phyloP scores from a whole-genome alignment of 1,140 invertebrate species.

The Homarus americanus region DNA sequence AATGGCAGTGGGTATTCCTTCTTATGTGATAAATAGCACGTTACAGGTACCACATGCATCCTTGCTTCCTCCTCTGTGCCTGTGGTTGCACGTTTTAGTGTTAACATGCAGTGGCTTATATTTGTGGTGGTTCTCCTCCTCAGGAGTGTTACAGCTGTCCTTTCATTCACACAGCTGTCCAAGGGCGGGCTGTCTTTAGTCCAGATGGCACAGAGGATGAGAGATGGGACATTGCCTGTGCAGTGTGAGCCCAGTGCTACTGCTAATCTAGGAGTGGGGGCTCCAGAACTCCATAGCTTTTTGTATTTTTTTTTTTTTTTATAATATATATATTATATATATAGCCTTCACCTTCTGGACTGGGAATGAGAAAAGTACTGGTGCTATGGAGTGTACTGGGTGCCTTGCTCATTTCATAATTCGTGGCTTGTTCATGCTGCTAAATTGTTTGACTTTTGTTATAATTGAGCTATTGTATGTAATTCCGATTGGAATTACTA shows the following conservation, averaged over 20 bases:
- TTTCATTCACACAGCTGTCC: conserved; percentile 55
- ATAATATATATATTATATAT: conserved; percentile 51
- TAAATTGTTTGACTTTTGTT: conserved; percentile 61
- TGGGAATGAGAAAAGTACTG: conserved; percentile 60
- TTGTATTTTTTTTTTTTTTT: conserved; percentile 59
- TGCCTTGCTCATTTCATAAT: conserved; percentile 68
- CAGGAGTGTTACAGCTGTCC: conserved; percentile 61
- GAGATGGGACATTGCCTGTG: conserved; percentile 61
- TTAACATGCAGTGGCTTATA: conserved; percentile 70
- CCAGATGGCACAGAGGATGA: conserved; percentile 62
- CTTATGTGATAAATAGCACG: conserved; percentile 68
- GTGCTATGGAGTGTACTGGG: conserved; percentile 71
- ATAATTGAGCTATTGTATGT: conserved; percentile 61
- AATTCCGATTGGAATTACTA: conserved; percentile 50
- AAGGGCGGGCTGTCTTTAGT: conserved; percentile 54
- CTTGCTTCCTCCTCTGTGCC: conserved; percentile 68
- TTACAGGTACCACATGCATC: conserved; percentile 61
- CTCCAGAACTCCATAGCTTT: conserved; percentile 72
- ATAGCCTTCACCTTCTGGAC: conserved; percentile 67
- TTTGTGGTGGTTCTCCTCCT: conserved; percentile 63
- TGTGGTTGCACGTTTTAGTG: conserved; percentile 71
- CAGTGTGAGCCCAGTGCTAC: conserved; percentile 70
- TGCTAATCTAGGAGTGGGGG: conserved; percentile 60
- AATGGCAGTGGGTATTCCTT: conserved; percentile 68
- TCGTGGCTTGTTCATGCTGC: conserved; percentile 69